Evolutionary conservation across 2,888 invertebrate species (phyloP), one percentile per base, ranked within the genome.

Genomic region (Pantelozetes paolii): DNA sequence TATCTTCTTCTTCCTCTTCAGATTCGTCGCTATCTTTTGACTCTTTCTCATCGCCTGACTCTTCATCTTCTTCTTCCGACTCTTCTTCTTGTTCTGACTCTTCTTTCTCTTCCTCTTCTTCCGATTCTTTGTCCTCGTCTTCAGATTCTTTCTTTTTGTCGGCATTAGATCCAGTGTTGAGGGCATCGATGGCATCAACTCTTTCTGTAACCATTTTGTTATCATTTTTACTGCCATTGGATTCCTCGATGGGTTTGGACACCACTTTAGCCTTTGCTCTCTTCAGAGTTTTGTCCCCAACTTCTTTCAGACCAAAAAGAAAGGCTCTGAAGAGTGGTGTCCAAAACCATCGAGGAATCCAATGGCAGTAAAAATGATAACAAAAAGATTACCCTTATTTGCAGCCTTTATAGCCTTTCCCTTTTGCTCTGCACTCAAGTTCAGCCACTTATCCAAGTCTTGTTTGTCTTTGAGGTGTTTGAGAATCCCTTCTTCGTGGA

Each of bases 401-500:
- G n/a, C n/a, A n/a, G n/a, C n/a, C n/a, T n/a, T n/a, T n/a, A n/a
- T n/a, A n/a, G n/a, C n/a, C n/a, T n/a, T n/a, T n/a, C n/a, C n/a
- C n/a, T n/a, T n/a, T n/a, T n/a, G n/a, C n/a, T n/a, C n/a, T n/a
- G n/a, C n/a, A n/a, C n/a, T n/a, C n/a, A n/a, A n/a, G n/a, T n/a
- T n/a, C n/a, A n/a, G n/a, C n/a, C n/a, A n/a, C n/a, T n/a, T n/a
- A 57, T 26, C 28, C 26, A 57, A 28, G 2, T 62, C 15, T 32
- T 28, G 1, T 2, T 32, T 62, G 18, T 30, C 62, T 9, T 15
- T n/a, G 6, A 62, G 36, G n/a, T 26, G 1, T 2, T 26, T 62
- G 18, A 62, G 36, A 30, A 26, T n/a, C 36, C 62, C 62, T 11
- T 32, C 36, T 32, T 62, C 62, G n/a, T 62, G 62, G 20, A 62